Base-by-base conservation (phyloP, 2,113 vertebrate species). In the Orientallactaga bullata region DNA sequence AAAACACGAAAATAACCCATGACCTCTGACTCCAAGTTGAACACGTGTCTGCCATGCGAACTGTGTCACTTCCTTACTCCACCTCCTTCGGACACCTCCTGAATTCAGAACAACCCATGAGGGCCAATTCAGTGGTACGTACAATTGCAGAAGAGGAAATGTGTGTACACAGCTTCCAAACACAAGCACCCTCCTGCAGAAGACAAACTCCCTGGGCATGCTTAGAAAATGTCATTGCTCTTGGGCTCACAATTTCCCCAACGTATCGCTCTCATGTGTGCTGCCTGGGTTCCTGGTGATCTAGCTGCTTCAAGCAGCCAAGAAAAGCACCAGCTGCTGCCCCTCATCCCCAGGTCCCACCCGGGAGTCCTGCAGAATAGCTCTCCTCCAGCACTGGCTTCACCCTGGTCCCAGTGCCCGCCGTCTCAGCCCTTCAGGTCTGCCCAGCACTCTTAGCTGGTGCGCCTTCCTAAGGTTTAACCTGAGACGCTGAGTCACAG, bases 401-500 rank as follows among this genome's bases (percentile, higher is more conserved):
- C 85, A 81, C 65, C 7, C 0, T 0, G 61, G 13, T 3, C 32
- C n/a, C 35, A 1, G 2, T 5, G 7, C 51, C 69, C 91, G 37
- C 47, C 71, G 77, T 63, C 85, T 68, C 65, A 28, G 20, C 47
- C 63, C 42, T 76, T 85, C 7, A 0, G 9, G 24, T 68, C 93
- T 69, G 0, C 18, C 12, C 1, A 1, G 21, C 82, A 42, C n/a
- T 21, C 76, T 32, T 2, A 60, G 87, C 32, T 71, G 61, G 58
- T 58, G 26, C 13, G 3, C 30, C 16, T 86, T 86, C 26, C 55
- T 23, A 15, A 68, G 37, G 78, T 72, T 83, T 84, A 32, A 89
- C 71, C 60, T 39, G 24, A 32, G 77, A 51, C 84, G 85, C 77
- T 26, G 68, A 81, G 96, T 85, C 89, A 92, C 81, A 78, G 60